Evolutionary conservation across 2,888 invertebrate species (phyloP).

Genomic region (Nemotelus nigrinus): DNA sequence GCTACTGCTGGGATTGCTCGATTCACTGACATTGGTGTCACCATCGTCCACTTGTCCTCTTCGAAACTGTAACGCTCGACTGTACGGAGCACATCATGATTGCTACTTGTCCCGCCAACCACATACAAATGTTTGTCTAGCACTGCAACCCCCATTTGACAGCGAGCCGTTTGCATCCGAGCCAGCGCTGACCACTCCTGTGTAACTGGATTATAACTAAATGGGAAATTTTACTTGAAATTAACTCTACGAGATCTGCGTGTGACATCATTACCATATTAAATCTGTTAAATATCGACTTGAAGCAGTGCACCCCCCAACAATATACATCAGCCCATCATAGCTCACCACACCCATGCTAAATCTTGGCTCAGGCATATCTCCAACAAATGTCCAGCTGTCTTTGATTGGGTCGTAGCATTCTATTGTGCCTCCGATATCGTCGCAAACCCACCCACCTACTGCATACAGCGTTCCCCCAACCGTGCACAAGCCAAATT

Average conservation of each 20-base stretch:
- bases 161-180: conserved; percentile 82
- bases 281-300: conserved; percentile 83
- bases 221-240: neutral
- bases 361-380: conserved; percentile 85
- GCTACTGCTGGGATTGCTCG: conserved; percentile 87
- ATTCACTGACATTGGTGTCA: conserved; percentile 77
- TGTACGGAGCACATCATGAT: conserved; percentile 80
- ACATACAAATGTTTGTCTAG: conserved; percentile 85
- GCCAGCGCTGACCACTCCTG: conserved; percentile 82
- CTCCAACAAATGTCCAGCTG: conserved; percentile 80
- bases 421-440: conserved; percentile 89
- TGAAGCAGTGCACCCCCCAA: conserved; percentile 87
- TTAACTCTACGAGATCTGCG: neutral
- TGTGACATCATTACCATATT: conserved; percentile 63
- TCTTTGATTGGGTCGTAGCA: conserved; percentile 83
- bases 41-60: conserved; percentile 76
- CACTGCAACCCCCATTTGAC: conserved; percentile 90
- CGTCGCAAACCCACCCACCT: conserved; percentile 93
- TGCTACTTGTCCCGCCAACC: conserved; percentile 87
- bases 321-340: conserved; percentile 78
- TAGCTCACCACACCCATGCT: conserved; percentile 89
- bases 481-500: conserved; percentile 87
- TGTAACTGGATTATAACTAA: conserved; percentile 81
- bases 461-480: conserved; percentile 86
- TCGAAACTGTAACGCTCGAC: conserved; percentile 74